A percentile compares a stretch with the other conserved stretches of the same genome.
Evolutionary conservation across 2,888 invertebrate genomes (phyloP).

Genomic region (Diaprepes abbreviatus): DNA sequence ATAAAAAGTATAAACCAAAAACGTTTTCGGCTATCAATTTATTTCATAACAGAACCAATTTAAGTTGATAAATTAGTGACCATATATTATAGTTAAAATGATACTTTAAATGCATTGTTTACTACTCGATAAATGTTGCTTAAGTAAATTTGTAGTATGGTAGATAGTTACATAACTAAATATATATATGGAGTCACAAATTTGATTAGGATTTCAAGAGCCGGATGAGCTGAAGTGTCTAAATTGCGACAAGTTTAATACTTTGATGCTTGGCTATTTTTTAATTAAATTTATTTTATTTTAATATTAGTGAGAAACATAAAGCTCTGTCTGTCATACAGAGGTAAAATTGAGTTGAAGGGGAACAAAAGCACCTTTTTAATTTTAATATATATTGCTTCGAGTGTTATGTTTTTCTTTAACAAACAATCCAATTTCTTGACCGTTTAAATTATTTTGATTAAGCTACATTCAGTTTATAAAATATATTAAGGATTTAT

Average conservation of each 20-base stretch:
- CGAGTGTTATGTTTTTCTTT: too few species aligned
- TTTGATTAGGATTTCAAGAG: neutral
- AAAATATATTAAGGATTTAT: too few species aligned
- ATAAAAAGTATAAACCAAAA: neutral
- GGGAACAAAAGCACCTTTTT: too few species aligned
- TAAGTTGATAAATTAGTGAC: neutral
- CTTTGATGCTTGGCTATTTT: neutral
- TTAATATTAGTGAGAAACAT: too few species aligned
- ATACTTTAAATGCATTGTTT: constrained; percentile 11
- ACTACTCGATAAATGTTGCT: neutral
- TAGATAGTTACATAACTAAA: constrained; percentile 1
- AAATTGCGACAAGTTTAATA: neutral
- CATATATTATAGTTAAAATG: constrained; percentile 7
- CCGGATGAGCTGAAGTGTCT: neutral
- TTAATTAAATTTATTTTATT: neutral
- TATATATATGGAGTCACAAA: neutral
- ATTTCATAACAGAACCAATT: constrained; percentile 12
- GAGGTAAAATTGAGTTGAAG: too few species aligned
- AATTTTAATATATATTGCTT: too few species aligned
- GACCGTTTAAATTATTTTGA: too few species aligned
- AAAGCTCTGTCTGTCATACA: too few species aligned
- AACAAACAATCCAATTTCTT: too few species aligned
- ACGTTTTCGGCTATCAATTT: neutral
- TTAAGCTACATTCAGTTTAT: too few species aligned
- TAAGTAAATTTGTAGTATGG: neutral